phyloP scores from a whole-genome alignment of 2,797 vertebrate species.

The Chlorospingus semifuscus region DNA sequence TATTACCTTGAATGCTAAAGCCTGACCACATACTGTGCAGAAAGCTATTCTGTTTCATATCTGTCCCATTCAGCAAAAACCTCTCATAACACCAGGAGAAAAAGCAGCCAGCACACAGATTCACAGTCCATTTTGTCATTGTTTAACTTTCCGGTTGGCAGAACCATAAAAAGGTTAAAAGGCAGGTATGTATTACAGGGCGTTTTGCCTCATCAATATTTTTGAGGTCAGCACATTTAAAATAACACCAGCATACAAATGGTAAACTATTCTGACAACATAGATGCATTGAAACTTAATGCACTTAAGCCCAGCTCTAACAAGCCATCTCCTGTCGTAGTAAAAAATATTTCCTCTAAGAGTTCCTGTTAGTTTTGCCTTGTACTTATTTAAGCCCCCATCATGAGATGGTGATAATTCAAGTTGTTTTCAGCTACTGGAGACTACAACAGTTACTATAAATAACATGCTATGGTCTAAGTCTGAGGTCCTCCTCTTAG shows the following conservation, averaged over 20 bases:
- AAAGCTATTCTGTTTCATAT: slow-evolving; percentile 14
- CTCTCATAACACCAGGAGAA: slow-evolving; percentile 6
- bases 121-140: slow-evolving; percentile 36
- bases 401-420: neutral
- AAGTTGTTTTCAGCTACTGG: neutral
- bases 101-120: slow-evolving; percentile 20
- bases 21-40: slow-evolving; percentile 6
- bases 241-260: slow-evolving; percentile 19
- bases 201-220: slow-evolving; percentile 7
- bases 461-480: neutral
- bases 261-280: neutral
- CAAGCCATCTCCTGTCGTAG: neutral
- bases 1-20: slow-evolving; percentile 3
- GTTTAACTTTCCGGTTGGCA: slow-evolving; percentile 28
- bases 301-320: slow-evolving; percentile 20
- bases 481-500: neutral
- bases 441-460: neutral
- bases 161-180: slow-evolving; percentile 27
- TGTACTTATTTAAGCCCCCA: neutral
- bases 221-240: neutral
- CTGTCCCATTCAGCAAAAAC: slow-evolving; percentile 17
- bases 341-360: neutral
- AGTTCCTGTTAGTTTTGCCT: slow-evolving; percentile 5
- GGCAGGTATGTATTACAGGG: neutral
- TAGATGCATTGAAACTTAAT: slow-evolving; percentile 4